Evolutionary conservation across 1,140 invertebrate genomes (phyloP).

Genomic region (Rhyzopertha dominica): DNA sequence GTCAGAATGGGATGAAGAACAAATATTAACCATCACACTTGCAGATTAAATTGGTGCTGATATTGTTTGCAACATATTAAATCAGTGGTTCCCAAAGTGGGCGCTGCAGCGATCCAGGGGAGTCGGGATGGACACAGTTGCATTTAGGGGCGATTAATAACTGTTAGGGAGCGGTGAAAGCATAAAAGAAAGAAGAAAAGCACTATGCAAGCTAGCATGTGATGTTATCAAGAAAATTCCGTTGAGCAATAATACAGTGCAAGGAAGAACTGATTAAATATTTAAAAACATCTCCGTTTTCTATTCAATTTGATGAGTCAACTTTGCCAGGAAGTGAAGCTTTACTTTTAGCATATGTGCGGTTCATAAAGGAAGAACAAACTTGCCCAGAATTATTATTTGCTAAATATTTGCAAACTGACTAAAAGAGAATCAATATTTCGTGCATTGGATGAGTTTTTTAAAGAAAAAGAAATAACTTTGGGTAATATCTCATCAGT

Average conservation of each 20-base stretch:
- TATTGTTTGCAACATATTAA: too few relatives aligned
- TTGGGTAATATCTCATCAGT: constrained; percentile 32
- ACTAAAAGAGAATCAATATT: constrained; percentile 46
- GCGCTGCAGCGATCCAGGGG: too few relatives aligned
- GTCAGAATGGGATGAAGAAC: too few relatives aligned
- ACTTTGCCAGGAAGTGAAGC: constrained; percentile 45
- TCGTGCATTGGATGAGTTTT: constrained; percentile 34
- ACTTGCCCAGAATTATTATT: constrained; percentile 39
- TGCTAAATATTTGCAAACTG: constrained; percentile 40
- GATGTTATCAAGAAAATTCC: constrained; percentile 43
- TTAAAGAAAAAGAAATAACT: constrained; percentile 34
- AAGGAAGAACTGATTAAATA: constrained; percentile 46
- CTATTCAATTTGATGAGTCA: constrained; percentile 43
- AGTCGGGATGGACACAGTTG: too few relatives aligned
- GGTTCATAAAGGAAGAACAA: constrained; percentile 42
- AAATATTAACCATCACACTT: too few relatives aligned
- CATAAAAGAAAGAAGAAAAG: too few relatives aligned
- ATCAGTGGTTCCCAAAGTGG: too few relatives aligned
- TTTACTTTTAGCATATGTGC: constrained; percentile 44
- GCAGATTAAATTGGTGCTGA: too few relatives aligned
- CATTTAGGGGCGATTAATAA: too few relatives aligned
- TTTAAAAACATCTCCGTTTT: constrained; percentile 39
- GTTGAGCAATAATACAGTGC: constrained; percentile 42
- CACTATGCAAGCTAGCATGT: too few relatives aligned
- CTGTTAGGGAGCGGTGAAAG: too few relatives aligned